Base-by-base conservation (phyloP, 2,113 vertebrate genomes). In the Aptenodytes patagonicus region DNA sequence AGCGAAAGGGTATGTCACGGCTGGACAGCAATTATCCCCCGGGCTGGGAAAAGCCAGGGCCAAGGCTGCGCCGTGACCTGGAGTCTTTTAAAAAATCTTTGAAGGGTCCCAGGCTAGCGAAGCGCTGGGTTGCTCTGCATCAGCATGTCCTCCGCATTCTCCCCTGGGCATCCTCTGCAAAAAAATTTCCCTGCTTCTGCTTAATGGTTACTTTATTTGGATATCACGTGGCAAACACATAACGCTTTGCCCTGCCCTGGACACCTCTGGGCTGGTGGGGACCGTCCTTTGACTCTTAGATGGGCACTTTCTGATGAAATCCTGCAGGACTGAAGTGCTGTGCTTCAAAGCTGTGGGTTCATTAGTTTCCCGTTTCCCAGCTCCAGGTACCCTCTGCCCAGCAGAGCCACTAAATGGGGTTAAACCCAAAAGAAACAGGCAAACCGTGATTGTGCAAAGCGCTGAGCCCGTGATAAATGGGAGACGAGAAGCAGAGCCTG, bases 11-110 rank as follows among this genome's bases (percentile, higher is more conserved):
- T 82, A 91, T 1, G 17, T 40, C 93, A 91, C 5, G 89, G 89
- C 95, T 89, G 93, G 87, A 72, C 13, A 1, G 87, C 92, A 89
- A 84, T 95, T 95, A 91, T 87, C 84, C 69, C 51, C 68, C 4
- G 7, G 34, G 80, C 87, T 94, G 94, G 87, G 90, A 93, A 91
- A 89, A 81, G 83, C 76, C 31, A 13, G 83, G 71, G 71, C 91
- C 5, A 6, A n/a, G 80, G 52, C 83, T 91, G n/a, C 4, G 13
- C 82, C 0, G 0, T 88, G 91, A 94, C 90, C 85, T 72, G 81
- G 28, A 54, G 58, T 31, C 64, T 55, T 42, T 62, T 61, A 11
- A 69, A 70, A 71, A 46, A 42, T 16, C 65, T 91, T 79, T 62
- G 77, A 75, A 96, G 58, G 31, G 54, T 94, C 58, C 46, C 69